Conservation (phyloP, 1,140 invertebrate genomes). For the Belonocnema kinseyi region DNA sequence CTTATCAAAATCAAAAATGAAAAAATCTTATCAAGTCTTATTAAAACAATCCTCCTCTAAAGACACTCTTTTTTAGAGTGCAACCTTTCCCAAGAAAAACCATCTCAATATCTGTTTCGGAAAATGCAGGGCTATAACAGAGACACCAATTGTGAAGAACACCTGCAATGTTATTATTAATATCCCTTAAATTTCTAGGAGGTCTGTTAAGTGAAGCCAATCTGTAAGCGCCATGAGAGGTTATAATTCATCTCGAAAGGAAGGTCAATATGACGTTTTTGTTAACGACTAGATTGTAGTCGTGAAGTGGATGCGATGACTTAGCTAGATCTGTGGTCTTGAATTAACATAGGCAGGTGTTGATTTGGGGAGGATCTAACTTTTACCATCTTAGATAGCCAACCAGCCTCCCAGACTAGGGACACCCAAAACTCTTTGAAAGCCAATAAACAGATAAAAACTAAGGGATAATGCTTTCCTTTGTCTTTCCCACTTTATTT, state of each 20-base stretch:
- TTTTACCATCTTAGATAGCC: constrained; percentile 26
- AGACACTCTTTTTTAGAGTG: too few species aligned
- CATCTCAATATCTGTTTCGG: too few species aligned
- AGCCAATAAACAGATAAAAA: background rate
- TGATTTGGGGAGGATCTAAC: constrained; percentile 64
- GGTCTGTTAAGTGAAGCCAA: background rate
- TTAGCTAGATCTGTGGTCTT: constrained; percentile 53
- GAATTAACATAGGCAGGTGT: constrained; percentile 61
- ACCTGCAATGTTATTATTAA: constrained; percentile 5
- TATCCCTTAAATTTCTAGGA: background rate
- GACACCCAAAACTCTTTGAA: background rate
- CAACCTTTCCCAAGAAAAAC: too few species aligned
- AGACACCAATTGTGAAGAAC: background rate
- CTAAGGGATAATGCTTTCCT: constrained; percentile 15
- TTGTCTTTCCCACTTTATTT: background rate
- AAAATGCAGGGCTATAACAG: background rate
- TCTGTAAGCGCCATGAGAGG: background rate
- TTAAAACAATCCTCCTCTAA: too few species aligned
- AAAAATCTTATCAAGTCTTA: too few species aligned
- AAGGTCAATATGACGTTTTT: constrained; percentile 49
- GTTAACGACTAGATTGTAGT: constrained; percentile 51
- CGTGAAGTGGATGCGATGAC: constrained; percentile 50
- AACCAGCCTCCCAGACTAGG: background rate
- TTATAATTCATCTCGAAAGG: constrained; percentile 24
- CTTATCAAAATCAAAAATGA: too few species aligned